Evolutionary conservation across 2,888 invertebrate species (phyloP).

Genomic region (Stegana nigrithorax): DNA sequence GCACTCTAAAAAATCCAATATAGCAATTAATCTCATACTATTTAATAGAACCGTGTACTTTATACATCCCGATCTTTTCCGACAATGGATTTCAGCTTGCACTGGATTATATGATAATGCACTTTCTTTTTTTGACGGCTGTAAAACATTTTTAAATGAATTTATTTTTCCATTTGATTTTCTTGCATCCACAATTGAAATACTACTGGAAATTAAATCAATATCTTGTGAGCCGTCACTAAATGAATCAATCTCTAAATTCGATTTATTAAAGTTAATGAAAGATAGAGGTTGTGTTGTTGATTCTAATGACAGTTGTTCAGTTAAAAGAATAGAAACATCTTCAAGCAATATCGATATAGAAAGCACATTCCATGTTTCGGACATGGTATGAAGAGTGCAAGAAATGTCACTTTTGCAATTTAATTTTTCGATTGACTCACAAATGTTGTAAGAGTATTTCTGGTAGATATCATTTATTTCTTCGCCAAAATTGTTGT

Average conservation of each 20-base stretch:
- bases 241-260: constrained; percentile 84
- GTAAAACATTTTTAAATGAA: constrained; percentile 89
- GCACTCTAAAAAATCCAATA: constrained; percentile 93
- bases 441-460: constrained; percentile 50
- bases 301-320: constrained; percentile 36
- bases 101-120: constrained; percentile 69
- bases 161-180: constrained; percentile 67
- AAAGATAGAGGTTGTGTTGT: constrained; percentile 76
- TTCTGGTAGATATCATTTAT: constrained; percentile 74
- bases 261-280: constrained; percentile 92
- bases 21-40: constrained; percentile 93
- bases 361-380: constrained; percentile 83
- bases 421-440: constrained; percentile 62
- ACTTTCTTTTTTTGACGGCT: constrained; percentile 75
- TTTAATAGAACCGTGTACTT: constrained; percentile 91
- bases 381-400: constrained; percentile 57
- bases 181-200: constrained; percentile 65
- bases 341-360: constrained; percentile 86
- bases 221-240: constrained; percentile 92
- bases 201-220: constrained; percentile 89
- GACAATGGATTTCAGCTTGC: constrained; percentile 81
- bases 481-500: constrained; percentile 90
- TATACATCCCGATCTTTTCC: constrained; percentile 75
- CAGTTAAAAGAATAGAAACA: constrained; percentile 76
- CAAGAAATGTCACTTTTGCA: constrained; percentile 45